These are phyloP conservation scores for Lithobates pipiens DNA, from an alignment of 2,797 vertebrate genomes.

Conservation along the genomic window DNA sequence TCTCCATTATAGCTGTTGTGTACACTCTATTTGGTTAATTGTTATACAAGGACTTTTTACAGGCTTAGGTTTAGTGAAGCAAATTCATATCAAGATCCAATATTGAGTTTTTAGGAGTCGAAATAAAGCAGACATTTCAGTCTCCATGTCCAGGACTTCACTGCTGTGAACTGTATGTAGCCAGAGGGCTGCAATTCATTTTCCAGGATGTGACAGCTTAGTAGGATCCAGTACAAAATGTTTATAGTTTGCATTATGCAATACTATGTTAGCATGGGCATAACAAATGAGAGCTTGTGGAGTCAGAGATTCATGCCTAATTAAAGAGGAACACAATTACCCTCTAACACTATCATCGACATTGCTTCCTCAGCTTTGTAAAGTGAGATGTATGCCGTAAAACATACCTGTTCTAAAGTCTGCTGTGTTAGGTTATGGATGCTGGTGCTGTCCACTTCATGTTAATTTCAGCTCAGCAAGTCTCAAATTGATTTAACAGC, in stretches of 20 bases:
- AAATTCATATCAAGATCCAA: constrained; percentile 25
- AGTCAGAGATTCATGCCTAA: not conserved
- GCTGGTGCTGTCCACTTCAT: too few species aligned
- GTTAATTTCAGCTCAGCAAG: too few species aligned
- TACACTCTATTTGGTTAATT: constrained; percentile 25
- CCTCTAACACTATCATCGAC: too few species aligned
- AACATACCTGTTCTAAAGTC: too few species aligned
- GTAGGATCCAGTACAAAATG: not conserved
- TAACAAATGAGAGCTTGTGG: not conserved
- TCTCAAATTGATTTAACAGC: too few species aligned
- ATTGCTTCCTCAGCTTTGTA: too few species aligned
- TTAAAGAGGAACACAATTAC: not conserved
- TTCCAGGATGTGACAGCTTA: constrained; percentile 25
- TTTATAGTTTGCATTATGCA: not conserved
- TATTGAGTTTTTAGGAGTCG: constrained; percentile 15
- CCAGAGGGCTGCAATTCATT: constrained; percentile 16
- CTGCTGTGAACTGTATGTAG: constrained; percentile 8
- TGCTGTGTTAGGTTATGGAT: too few species aligned
- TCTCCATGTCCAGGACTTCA: constrained; percentile 7
- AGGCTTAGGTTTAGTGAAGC: not conserved
- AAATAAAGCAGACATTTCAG: not conserved
- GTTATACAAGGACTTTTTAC: not conserved
- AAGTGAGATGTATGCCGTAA: too few species aligned
- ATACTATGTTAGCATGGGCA: not conserved
- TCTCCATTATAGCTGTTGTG: not conserved